Evolutionary conservation across 1,140 invertebrate species (phyloP).

Genomic region (Propsilocerus akamusi): DNA sequence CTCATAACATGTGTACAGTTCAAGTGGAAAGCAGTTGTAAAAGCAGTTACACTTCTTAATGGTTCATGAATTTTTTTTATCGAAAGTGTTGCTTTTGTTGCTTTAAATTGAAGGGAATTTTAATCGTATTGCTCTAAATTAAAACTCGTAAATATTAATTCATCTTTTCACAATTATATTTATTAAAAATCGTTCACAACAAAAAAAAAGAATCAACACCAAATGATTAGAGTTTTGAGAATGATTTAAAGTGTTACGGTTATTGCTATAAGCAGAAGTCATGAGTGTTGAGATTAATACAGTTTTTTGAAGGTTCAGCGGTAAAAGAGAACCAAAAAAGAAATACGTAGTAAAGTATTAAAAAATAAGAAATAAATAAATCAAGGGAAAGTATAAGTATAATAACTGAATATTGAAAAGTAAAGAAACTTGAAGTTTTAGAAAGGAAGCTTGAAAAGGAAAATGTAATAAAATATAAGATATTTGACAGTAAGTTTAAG

Average conservation of each 20-base stretch:
- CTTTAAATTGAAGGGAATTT: too few species aligned
- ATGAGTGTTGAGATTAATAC: background rate
- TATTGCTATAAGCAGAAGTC: background rate
- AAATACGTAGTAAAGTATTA: background rate
- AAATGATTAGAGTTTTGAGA: too few species aligned
- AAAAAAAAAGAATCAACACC: too few species aligned
- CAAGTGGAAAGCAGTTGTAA: background rate
- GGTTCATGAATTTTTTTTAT: background rate
- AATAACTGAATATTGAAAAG: background rate
- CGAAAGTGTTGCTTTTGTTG: background rate
- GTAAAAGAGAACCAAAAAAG: background rate
- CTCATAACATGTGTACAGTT: background rate
- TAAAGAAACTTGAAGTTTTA: background rate
- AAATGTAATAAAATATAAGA: background rate
- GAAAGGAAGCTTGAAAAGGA: background rate
- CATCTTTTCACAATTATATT: constrained; percentile 4
- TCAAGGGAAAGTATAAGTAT: background rate
- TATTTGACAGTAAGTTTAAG: too few species aligned
- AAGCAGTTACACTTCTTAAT: background rate
- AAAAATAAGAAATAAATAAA: background rate
- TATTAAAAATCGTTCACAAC: constrained; percentile 3
- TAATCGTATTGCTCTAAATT: background rate
- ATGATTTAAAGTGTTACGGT: background rate
- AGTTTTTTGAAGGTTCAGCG: background rate
- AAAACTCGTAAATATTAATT: background rate